These are phyloP conservation scores for Tenrec ecaudatus DNA, from an alignment of 2,113 vertebrate genomes.

Conservation along the genomic window DNA sequence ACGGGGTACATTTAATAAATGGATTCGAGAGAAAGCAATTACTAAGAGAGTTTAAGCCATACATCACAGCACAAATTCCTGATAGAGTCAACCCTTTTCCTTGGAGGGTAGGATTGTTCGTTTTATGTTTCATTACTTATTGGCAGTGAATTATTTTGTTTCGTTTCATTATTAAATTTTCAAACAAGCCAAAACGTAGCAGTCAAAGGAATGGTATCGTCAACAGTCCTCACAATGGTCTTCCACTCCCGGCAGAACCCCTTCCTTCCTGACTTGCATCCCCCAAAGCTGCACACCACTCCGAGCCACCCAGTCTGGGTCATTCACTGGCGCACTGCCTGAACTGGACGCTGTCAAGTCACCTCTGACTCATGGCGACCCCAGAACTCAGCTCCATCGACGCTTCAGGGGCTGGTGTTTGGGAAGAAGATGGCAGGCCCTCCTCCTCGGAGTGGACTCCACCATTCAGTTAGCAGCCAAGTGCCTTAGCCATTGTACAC, in stretches of 20 bases:
- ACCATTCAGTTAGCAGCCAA: neutral
- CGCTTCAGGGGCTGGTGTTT: neutral
- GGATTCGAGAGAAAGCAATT: constrained; percentile 24
- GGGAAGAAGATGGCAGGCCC: neutral
- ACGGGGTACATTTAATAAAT: neutral
- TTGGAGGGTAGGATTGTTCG: neutral
- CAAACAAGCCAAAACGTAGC: neutral
- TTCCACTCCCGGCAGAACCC: neutral
- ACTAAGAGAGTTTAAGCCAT: neutral
- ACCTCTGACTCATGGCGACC: neutral
- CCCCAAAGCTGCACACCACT: neutral
- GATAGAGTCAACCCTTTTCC: neutral
- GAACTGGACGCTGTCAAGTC: neutral
- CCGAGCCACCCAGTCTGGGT: neutral
- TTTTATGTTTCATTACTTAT: neutral
- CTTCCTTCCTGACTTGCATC: neutral
- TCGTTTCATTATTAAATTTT: neutral
- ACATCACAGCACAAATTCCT: neutral
- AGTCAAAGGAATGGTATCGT: neutral
- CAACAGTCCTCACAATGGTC: neutral
- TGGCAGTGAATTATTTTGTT: neutral
- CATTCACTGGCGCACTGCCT: neutral
- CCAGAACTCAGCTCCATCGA: neutral
- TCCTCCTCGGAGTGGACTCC: neutral
- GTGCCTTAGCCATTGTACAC: neutral